phyloP scores from a whole-genome alignment of 2,113 vertebrate genomes.

The Propithecus coquereli region DNA sequence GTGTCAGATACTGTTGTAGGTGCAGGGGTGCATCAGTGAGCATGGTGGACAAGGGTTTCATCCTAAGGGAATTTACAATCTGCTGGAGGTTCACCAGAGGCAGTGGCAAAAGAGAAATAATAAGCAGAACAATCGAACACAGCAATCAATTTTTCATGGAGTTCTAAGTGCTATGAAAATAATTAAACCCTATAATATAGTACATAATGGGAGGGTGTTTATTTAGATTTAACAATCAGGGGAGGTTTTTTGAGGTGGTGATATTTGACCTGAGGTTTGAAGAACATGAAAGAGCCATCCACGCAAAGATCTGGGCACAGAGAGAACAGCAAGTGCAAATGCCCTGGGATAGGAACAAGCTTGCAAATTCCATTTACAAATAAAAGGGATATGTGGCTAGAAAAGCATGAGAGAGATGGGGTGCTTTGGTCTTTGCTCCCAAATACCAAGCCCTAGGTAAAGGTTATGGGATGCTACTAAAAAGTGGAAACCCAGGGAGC shows the following conservation, averaged over 20 bases:
- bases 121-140: background rate
- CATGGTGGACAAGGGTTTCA: background rate
- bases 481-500: background rate
- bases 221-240: background rate
- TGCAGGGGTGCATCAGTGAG: background rate
- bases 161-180: background rate
- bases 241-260: background rate
- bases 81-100: background rate
- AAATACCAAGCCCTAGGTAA: background rate
- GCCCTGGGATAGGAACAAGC: background rate
- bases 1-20: background rate
- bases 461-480: rapidly evolving
- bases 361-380: background rate
- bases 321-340: background rate
- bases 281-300: background rate
- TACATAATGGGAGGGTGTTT: rapidly evolving
- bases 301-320: background rate
- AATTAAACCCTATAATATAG: background rate
- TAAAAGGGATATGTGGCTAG: background rate
- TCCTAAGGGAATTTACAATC: background rate
- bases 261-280: background rate
- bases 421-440: background rate
- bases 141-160: background rate
- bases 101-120: background rate
- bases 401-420: background rate